phyloP scores from a whole-genome alignment of 2,113 vertebrate species.

The Rostratula benghalensis region DNA sequence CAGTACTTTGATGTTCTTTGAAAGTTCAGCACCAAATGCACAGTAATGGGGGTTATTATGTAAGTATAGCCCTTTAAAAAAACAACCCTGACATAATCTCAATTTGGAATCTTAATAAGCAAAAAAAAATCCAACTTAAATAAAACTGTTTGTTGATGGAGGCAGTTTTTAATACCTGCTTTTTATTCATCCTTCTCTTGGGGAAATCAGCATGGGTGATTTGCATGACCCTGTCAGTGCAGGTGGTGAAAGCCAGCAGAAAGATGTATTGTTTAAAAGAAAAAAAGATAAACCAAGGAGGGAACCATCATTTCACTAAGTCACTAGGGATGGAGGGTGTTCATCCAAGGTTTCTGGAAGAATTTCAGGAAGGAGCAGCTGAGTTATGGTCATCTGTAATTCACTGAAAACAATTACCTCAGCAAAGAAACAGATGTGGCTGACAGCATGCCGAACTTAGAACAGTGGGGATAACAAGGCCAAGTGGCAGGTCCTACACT shows the following conservation, averaged over 20 bases:
- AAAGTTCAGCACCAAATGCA: conserved; percentile 26
- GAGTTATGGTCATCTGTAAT: background rate
- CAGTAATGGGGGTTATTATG: background rate
- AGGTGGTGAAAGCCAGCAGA: background rate
- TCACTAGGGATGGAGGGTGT: background rate
- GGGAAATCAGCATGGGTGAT: background rate
- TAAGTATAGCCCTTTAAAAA: background rate
- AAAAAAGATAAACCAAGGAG: background rate
- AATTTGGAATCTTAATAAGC: conserved; percentile 8
- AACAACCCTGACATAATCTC: background rate
- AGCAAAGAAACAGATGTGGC: background rate
- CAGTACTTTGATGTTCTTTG: conserved; percentile 43
- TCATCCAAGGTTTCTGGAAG: conserved; percentile 1
- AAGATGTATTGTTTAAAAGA: background rate
- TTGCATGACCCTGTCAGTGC: background rate
- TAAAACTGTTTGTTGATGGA: background rate
- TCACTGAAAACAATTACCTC: background rate
- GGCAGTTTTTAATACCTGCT: background rate
- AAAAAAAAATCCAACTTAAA: conserved; percentile 1
- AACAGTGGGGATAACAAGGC: background rate
- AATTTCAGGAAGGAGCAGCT: background rate
- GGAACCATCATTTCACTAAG: background rate
- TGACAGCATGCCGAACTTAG: background rate
- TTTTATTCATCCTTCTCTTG: background rate
- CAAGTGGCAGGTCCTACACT: background rate